A percentile compares a stretch with the other conserved stretches of the same genome.
These are phyloP conservation scores for Phorcus lineatus DNA, from an alignment of 2,888 invertebrate genomes.

Conservation along the genomic window DNA sequence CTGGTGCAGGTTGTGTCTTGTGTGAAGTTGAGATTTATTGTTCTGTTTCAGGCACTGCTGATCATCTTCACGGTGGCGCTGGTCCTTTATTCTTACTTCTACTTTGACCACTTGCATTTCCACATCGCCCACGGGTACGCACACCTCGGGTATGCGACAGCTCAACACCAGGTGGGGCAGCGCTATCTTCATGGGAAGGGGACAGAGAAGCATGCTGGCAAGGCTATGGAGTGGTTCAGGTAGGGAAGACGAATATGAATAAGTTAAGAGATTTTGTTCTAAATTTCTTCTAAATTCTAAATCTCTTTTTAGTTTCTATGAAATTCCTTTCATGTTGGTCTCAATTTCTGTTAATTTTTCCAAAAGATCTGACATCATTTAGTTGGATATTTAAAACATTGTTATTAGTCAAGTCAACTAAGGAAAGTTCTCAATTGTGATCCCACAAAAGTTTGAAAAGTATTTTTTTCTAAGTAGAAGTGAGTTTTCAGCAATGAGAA, in stretches of 20 bases:
- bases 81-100: conserved; percentile 74
- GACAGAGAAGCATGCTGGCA: conserved; percentile 74
- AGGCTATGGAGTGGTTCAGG: conserved; percentile 77
- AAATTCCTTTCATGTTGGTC: too few relatives aligned
- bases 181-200: conserved; percentile 76
- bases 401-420: too few relatives aligned
- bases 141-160: conserved; percentile 75
- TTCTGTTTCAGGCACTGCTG: conserved; percentile 51
- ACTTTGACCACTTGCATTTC: conserved; percentile 76
- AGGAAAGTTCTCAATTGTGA: too few relatives aligned
- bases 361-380: too few relatives aligned
- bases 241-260: conserved; percentile 41
- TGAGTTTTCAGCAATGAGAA: too few relatives aligned
- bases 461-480: too few relatives aligned
- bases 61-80: conserved; percentile 58
- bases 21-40: too few relatives aligned
- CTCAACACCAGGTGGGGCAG: conserved; percentile 76
- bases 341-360: too few relatives aligned
- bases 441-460: too few relatives aligned
- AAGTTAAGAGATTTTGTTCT: too few relatives aligned
- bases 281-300: neutral
- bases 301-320: neutral
- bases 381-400: too few relatives aligned
- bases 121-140: conserved; percentile 76
- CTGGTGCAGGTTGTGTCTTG: too few relatives aligned